Evolutionary conservation across 2,797 vertebrate genomes (phyloP), one percentile per base, ranked within the genome.

Genomic region (Lepidocolaptes lacrymiger): DNA sequence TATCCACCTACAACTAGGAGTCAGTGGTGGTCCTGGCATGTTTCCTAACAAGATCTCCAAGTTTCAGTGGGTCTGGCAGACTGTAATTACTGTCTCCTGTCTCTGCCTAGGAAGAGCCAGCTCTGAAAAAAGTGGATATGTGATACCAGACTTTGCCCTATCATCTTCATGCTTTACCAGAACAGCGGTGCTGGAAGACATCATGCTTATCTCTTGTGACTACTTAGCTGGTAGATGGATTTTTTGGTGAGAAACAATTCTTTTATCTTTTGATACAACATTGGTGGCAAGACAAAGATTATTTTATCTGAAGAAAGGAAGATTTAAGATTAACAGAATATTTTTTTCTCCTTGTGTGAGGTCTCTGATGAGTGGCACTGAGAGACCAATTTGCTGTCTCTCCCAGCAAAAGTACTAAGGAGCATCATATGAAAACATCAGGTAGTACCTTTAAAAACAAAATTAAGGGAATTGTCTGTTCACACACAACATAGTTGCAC

Each of bases 41-140:
- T 73, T 92, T 96, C 86, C 89, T 80, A 84, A 78, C 26, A 49
- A 75, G 78, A 87, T 74, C 80, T 91, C 83, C 51, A 78, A 52
- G 54, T 24, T 84, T 69, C 82, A 69, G 43, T 36, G 62, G 51
- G 27, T 81, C 92, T 93, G 85, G 89, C 91, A 80, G 61, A 59
- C 34, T 27, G 48, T 52, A 82, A 55, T 74, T 85, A 54, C 56
- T 81, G 68, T 6, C 88, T 68, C 56, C 14, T 59, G 18, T 52
- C 49, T 91, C 64, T 62, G 89, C 71, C 56, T 79, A 54, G 41
- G 27, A 91, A 61, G 19, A 93, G 32, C 8, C 5, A 2, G 17
- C 80, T 95, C 71, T 52, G 56, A 90, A 84, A 68, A 66, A 59
- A 8, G 51, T 37, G 13, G 1, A 12, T 82, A 52, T 71, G 18